Evolutionary conservation across 2,797 vertebrate species (phyloP).

Genomic region (Myoxocephalus aenaeus): DNA sequence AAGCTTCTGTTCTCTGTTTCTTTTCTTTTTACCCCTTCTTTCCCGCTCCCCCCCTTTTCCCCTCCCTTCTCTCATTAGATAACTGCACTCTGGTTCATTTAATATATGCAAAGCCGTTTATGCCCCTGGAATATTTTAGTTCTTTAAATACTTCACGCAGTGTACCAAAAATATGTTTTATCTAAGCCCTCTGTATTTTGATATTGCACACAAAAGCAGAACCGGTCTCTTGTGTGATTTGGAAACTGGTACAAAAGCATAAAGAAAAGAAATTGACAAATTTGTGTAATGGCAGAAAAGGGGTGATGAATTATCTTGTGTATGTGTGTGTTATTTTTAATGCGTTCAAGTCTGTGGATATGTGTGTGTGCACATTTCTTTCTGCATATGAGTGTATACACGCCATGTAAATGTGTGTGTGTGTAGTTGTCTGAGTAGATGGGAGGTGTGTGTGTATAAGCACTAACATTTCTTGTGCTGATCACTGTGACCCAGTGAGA

Average conservation of each 20-base stretch:
- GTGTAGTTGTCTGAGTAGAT: background rate
- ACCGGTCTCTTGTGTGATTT: constrained; percentile 71
- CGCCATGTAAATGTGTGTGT: background rate
- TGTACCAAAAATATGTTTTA: constrained; percentile 72
- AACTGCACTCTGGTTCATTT: constrained; percentile 60
- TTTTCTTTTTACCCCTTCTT: constrained; percentile 25
- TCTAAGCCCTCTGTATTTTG: constrained; percentile 67
- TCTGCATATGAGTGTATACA: background rate
- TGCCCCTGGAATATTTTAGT: constrained; percentile 72
- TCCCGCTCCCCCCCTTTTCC: constrained; percentile 19
- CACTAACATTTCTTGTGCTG: constrained; percentile 55
- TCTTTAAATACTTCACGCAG: constrained; percentile 74
- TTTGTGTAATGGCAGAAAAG: constrained; percentile 65
- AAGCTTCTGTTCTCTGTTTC: constrained; percentile 38
- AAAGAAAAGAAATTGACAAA: constrained; percentile 56
- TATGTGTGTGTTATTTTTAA: constrained; percentile 3
- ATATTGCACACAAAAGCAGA: constrained; percentile 69
- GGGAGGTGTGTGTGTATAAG: constrained; percentile 12
- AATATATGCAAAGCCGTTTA: constrained; percentile 77
- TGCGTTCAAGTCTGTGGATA: background rate
- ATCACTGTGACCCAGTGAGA: constrained; percentile 66
- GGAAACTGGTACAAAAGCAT: constrained; percentile 61
- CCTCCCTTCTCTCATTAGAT: constrained; percentile 71
- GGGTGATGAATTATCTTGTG: constrained; percentile 33
- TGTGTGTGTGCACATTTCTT: background rate